Evolutionary conservation across 2,797 vertebrate species (phyloP).

Genomic region (Urocyon cinereoargenteus): DNA sequence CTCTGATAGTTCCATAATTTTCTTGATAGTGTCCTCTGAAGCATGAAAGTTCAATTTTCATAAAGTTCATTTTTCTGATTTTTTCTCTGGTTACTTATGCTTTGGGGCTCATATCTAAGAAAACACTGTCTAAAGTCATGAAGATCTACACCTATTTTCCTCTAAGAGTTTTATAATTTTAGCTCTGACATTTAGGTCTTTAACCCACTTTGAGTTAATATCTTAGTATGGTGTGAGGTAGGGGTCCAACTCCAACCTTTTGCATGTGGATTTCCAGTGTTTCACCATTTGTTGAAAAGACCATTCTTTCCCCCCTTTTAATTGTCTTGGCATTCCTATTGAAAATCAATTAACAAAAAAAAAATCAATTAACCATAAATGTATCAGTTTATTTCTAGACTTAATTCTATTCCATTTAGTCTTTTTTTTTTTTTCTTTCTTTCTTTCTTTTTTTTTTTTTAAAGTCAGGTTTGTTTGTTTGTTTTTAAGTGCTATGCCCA

Average conservation of each 20-base stretch:
- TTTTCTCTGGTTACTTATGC: background rate
- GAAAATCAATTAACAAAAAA: background rate
- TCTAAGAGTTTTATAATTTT: background rate
- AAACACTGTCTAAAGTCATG: background rate
- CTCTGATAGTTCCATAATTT: background rate
- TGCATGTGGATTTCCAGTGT: background rate
- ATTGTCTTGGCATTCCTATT: background rate
- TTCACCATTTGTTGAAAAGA: background rate
- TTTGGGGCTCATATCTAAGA: background rate
- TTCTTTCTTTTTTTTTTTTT: background rate
- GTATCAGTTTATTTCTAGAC: background rate
- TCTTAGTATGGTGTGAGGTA: background rate
- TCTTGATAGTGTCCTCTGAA: background rate
- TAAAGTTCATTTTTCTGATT: background rate
- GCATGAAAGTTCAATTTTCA: background rate
- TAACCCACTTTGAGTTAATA: background rate
- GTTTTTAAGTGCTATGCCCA: background rate
- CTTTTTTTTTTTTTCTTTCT: background rate
- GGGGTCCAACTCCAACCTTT: background rate
- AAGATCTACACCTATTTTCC: background rate
- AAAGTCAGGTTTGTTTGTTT: background rate
- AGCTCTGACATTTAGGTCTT: background rate
- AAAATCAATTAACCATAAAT: background rate
- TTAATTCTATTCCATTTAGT: background rate
- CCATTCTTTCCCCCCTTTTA: background rate